Evolutionary conservation across 1,140 invertebrate genomes (phyloP), one percentile per base, ranked within the genome.

Genomic region (Saccostrea glomerata): DNA sequence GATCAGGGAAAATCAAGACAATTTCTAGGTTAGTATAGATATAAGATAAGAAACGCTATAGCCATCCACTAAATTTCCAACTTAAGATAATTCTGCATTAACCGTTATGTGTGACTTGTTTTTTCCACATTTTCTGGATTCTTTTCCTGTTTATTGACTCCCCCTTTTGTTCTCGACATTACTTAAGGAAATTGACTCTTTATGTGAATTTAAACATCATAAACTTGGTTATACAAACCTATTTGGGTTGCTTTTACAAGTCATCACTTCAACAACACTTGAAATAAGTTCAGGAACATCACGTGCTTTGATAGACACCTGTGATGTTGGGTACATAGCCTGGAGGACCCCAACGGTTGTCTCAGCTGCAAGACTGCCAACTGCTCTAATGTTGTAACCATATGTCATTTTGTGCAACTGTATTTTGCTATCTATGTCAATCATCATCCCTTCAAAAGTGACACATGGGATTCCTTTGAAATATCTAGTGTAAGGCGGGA

Each of bases 261-360:
- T 56, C 55, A 56, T 56, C 13, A 56, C 13, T 56, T 56, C 55
- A 6, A 73, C 70, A 6, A 30, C 70, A 73, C n/a, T 20, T 20
- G 20, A 73, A n/a, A 73, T 73, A 73, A 73, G 70, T 9, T 20
- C 20, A 9, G 70, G 70, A 23, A 73, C 6, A 73, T 30, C 70
- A 23, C 70, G 9, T 23, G 70, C 70, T 73, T 73, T 73, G 6
- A 73, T 73, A 5, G 70, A 73, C 70, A 73, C 70, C 6, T 73
- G 70, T 7, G 70, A 30, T 9, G 9, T 73, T 23, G 70, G 70
- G 20, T 6, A 73, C 70, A 73, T 6, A 9, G 66, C 6, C n/a
- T 86, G 85, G 60, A 86, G 20, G 1, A 86, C 23, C 1, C 85
- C 85, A 86, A 86, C 85, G 15, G 60, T 86, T 15, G 85, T 86